Evolutionary conservation across 2,797 vertebrate species (phyloP).

Genomic region (Sorex maritimensis): DNA sequence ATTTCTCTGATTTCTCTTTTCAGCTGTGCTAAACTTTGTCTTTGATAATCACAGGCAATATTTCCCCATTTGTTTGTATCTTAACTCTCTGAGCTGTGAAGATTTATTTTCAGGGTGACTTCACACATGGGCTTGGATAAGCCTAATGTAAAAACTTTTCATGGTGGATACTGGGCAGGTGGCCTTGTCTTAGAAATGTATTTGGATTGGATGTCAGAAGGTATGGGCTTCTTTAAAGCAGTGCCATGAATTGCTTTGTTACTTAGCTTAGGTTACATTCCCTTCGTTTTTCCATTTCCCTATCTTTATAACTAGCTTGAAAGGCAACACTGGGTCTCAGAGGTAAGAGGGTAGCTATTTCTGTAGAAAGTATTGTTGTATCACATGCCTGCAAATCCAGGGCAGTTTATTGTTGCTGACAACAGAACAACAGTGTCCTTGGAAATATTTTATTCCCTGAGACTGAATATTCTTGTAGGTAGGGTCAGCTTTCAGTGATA

Average conservation of each 20-base stretch:
- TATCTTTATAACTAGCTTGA: constrained; percentile 57
- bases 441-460: constrained; percentile 39
- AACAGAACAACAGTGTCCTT: neutral
- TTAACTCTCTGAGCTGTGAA: constrained; percentile 64
- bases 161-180: constrained; percentile 38
- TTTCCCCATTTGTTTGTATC: constrained; percentile 66
- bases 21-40: constrained; percentile 32
- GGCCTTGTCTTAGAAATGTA: constrained; percentile 28
- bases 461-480: constrained; percentile 19
- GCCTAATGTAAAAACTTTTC: constrained; percentile 51
- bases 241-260: constrained; percentile 45
- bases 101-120: constrained; percentile 79
- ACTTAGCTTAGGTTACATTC: constrained; percentile 62
- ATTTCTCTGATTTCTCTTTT: constrained; percentile 1
- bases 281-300: constrained; percentile 64
- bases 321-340: constrained; percentile 27
- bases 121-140: constrained; percentile 50
- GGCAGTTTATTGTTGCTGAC: neutral
- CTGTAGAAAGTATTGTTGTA: constrained; percentile 37
- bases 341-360: constrained; percentile 61
- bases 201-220: constrained; percentile 64
- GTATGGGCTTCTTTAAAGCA: constrained; percentile 58
- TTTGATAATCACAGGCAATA: neutral
- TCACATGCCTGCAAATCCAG: neutral
- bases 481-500: constrained; percentile 13